Base-by-base conservation (phyloP, 2,797 vertebrate genomes). In the Leptatherina wallacei region DNA sequence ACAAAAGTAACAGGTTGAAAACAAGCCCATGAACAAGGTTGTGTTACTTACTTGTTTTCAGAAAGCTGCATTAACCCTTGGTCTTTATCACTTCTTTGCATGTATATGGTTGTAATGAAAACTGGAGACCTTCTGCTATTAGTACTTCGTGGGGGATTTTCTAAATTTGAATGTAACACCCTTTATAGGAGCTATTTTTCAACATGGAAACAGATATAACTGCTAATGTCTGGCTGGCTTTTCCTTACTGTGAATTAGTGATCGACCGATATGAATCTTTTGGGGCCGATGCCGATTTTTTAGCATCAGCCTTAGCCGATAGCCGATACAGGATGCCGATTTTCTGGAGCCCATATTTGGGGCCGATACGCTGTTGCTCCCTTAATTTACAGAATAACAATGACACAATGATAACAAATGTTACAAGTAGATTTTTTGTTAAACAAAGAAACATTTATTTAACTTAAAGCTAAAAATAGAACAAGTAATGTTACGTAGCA, bases 161-260 rank as follows among this genome's bases (percentile, higher is more conserved):
- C 5, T 22, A 49, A 10, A 49, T 49, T 49, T 9, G 9, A 49
- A 22, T 22, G 20, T 10, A 49, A 49, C 8, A 49, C 20, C 2
- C 20, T 49, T 8, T 10, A 49, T 4, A 22, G 47, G 5, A 11
- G 44, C 20, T 49, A n/a, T 47, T 24, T 11, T 40, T 40, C 13
- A 40, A 40, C 38, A 4, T 40, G 38, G 1, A 40, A 16, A 4
- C 18, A 47, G 42, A 47, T n/a, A 47, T 18, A 47, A 20, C 42
- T 47, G 42, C 42, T 29, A 49, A 1, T 36, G 33, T 65, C 33
- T 68, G 22, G 14, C 32, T 66, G 57, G 22, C 29, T 75, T 65
- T 56, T 71, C 16, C 12, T 72, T 54, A 29, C 29, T 65, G 24
- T 72, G 32, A 69, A 30, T 30, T 5, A 30, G 30, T 30, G 30